Evolutionary conservation across 2,113 vertebrate species (phyloP).

Genomic region (Sorex araneus): DNA sequence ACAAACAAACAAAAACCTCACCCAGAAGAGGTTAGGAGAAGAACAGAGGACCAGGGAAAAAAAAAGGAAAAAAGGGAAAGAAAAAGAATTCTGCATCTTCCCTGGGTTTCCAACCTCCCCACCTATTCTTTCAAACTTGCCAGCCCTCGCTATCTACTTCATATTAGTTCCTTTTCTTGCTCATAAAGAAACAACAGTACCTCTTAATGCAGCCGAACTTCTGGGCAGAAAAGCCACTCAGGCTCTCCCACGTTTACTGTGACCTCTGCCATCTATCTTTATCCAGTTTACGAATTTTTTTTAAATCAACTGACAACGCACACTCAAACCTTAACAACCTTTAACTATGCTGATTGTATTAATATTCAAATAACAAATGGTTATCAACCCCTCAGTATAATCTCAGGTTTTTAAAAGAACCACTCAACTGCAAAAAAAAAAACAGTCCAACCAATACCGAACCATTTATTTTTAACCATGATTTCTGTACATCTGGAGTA

Average conservation of each 20-base stretch:
- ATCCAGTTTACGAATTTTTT: constrained; percentile 20
- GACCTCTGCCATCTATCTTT: not conserved
- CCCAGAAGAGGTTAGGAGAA: no score
- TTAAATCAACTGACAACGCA: not conserved
- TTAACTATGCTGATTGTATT: not conserved
- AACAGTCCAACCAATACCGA: constrained; percentile 76
- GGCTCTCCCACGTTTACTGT: not conserved
- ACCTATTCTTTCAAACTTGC: not conserved
- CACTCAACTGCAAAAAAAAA: constrained; percentile 62
- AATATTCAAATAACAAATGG: constrained; percentile 33
- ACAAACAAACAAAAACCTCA: no score
- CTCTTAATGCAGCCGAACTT: not conserved
- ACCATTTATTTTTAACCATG: constrained; percentile 90
- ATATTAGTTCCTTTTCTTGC: not conserved
- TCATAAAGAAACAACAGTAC: no score
- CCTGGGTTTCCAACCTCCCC: not conserved
- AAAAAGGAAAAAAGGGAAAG: no score
- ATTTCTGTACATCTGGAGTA: constrained; percentile 92
- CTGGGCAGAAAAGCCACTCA: not conserved
- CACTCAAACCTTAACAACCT: not conserved
- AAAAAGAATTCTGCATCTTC: not conserved
- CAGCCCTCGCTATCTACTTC: not conserved
- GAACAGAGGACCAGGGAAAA: no score
- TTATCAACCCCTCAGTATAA: constrained; percentile 51
- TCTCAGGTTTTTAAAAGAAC: constrained; percentile 38